Percentiles rank a stretch among this genome's conserved stretches.
Conservation (phyloP, 2,888 invertebrate species). For the Volucella bombylans region DNA sequence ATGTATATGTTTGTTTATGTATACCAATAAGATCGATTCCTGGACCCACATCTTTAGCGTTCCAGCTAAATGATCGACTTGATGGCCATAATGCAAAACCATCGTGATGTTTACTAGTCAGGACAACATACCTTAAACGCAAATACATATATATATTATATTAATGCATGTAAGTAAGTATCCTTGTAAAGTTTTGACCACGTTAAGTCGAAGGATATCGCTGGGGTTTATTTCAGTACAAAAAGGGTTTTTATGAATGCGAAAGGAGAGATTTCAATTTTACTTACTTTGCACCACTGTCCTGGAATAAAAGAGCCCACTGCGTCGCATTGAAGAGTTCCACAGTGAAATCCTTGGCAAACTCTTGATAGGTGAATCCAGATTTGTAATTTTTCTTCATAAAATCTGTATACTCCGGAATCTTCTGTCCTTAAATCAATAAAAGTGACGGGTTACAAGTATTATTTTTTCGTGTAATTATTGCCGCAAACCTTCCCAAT, state of each 20-base stretch:
- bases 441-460: not conserved
- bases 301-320: constrained; percentile 92
- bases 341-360: constrained; percentile 93
- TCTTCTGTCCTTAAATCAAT: constrained; percentile 79
- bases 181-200: too few relatives aligned
- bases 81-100: constrained; percentile 94
- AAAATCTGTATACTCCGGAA: constrained; percentile 84
- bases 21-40: constrained; percentile 88
- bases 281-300: constrained; percentile 92
- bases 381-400: constrained; percentile 93
- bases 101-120: constrained; percentile 95
- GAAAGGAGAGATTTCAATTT: not conserved
- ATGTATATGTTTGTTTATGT: not conserved
- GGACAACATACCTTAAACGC: constrained; percentile 87
- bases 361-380: constrained; percentile 94
- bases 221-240: too few relatives aligned
- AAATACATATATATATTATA: constrained; percentile 49
- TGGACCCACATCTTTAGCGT: constrained; percentile 90
- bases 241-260: not conserved
- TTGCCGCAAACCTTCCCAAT: constrained; percentile 87
- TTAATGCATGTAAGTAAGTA: not conserved
- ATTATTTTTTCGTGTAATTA: constrained; percentile 40
- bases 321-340: constrained; percentile 92
- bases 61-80: constrained; percentile 91
- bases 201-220: too few relatives aligned